phyloP scores from a whole-genome alignment of 2,797 vertebrate species.

The Falco concolor region DNA sequence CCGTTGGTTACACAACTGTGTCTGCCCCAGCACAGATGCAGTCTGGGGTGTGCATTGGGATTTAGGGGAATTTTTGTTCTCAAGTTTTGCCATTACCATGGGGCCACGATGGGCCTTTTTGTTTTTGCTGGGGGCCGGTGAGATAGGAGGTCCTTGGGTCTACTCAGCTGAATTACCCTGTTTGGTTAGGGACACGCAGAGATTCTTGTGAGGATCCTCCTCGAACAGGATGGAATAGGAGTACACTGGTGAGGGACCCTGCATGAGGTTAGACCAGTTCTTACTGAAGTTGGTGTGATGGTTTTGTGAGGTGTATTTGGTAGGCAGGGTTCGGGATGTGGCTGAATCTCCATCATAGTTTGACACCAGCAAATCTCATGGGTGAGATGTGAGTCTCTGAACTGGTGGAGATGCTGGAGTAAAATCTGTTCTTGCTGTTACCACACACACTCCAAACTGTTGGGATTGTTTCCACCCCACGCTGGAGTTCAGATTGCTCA shows the following conservation, averaged over 20 bases:
- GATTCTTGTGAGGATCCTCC: not conserved
- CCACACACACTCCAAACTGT: not conserved
- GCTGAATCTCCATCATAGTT: not conserved
- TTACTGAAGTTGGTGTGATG: not conserved
- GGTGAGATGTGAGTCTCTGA: not conserved
- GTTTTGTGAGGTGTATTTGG: not conserved
- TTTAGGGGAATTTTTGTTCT: not conserved
- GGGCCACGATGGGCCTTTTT: not conserved
- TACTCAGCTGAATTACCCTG: rapidly evolving
- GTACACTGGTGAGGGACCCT: not conserved
- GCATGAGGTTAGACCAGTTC: not conserved
- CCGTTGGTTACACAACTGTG: too few species aligned
- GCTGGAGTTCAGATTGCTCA: not conserved
- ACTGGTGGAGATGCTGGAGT: not conserved
- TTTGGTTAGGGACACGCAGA: not conserved
- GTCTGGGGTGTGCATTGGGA: rapidly evolving
- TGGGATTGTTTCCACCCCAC: not conserved
- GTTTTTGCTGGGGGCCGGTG: not conserved
- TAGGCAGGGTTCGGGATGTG: not conserved
- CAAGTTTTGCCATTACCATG: not conserved
- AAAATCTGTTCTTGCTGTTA: not conserved
- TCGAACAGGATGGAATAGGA: not conserved
- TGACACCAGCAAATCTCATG: not conserved
- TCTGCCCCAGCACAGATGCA: not conserved
- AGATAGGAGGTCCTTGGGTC: not conserved